Evolutionary conservation across 2,888 invertebrate genomes (phyloP).

Genomic region (Eugnorisma glareosa): DNA sequence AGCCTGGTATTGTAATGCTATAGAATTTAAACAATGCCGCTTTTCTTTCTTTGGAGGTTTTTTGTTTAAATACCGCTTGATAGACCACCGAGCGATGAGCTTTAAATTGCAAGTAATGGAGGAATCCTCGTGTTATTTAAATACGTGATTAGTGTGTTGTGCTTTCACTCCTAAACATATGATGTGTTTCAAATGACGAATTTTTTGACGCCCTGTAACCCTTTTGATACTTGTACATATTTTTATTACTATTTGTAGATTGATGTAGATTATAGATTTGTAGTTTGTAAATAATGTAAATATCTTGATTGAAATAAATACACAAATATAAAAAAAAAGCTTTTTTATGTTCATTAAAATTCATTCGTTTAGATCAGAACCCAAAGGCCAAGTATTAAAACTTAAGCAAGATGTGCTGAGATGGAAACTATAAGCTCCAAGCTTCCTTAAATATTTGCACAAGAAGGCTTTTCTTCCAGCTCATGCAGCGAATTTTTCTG

Average conservation of each 20-base stretch:
- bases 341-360: not conserved
- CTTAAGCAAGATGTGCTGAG: slow-evolving; percentile 66
- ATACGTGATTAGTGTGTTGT: not conserved
- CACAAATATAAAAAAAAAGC: no score
- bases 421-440: slow-evolving; percentile 71
- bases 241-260: no score
- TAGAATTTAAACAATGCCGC: slow-evolving; percentile 55
- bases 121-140: not conserved
- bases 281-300: no score
- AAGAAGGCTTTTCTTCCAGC: slow-evolving; percentile 72
- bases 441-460: slow-evolving; percentile 75
- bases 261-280: no score
- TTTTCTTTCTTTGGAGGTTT: slow-evolving; percentile 12
- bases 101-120: slow-evolving; percentile 19
- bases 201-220: no score
- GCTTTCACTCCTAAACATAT: not conserved
- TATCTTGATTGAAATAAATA: no score
- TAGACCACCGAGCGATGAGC: slow-evolving; percentile 12
- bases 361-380: slow-evolving; percentile 11
- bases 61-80: slow-evolving; percentile 31
- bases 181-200: not conserved
- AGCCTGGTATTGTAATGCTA: slow-evolving; percentile 50
- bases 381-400: slow-evolving; percentile 49
- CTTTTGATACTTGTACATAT: no score
- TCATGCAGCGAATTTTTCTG: slow-evolving; percentile 78